These are phyloP conservation scores for Lepidostoma basale DNA, from an alignment of 1,140 invertebrate species.

Conservation along the genomic window DNA sequence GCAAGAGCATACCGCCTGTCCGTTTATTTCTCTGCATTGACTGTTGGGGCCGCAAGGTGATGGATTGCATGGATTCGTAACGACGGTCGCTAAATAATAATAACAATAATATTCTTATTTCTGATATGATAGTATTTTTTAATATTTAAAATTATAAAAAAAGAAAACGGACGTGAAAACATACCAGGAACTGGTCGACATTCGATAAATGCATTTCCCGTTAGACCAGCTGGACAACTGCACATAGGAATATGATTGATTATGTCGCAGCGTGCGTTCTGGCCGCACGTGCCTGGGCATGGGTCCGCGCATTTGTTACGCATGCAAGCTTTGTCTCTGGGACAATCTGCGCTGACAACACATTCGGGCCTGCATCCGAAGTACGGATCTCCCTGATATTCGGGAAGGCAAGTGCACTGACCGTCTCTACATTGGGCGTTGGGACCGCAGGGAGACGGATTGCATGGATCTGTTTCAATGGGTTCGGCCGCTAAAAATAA, in stretches of 20 bases:
- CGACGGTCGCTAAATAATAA: slow-evolving; percentile 42
- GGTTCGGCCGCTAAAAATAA: slow-evolving; percentile 39
- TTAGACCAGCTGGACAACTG: slow-evolving; percentile 67
- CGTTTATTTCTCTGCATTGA: slow-evolving; percentile 65
- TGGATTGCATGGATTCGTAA: slow-evolving; percentile 62
- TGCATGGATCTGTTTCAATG: slow-evolving; percentile 62
- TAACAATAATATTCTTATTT: too few species aligned
- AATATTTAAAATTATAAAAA: background rate
- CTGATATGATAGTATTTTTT: too few species aligned
- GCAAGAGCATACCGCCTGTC: slow-evolving; percentile 66
- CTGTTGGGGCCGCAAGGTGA: slow-evolving; percentile 69
- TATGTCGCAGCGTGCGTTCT: slow-evolving; percentile 67
- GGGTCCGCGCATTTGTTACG: slow-evolving; percentile 77
- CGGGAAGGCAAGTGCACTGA: slow-evolving; percentile 69
- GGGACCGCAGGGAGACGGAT: slow-evolving; percentile 71
- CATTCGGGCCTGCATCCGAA: slow-evolving; percentile 71
- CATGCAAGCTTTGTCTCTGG: slow-evolving; percentile 69
- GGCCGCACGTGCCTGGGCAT: slow-evolving; percentile 73
- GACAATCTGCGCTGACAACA: slow-evolving; percentile 71
- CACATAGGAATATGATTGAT: slow-evolving; percentile 73
- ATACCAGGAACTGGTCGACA: slow-evolving; percentile 54
- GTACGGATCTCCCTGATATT: slow-evolving; percentile 68
- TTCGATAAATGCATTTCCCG: slow-evolving; percentile 68
- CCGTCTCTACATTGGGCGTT: slow-evolving; percentile 67
- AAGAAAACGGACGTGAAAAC: background rate